Evolutionary conservation across 2,888 invertebrate species (phyloP).

Genomic region (Eledona agricola): DNA sequence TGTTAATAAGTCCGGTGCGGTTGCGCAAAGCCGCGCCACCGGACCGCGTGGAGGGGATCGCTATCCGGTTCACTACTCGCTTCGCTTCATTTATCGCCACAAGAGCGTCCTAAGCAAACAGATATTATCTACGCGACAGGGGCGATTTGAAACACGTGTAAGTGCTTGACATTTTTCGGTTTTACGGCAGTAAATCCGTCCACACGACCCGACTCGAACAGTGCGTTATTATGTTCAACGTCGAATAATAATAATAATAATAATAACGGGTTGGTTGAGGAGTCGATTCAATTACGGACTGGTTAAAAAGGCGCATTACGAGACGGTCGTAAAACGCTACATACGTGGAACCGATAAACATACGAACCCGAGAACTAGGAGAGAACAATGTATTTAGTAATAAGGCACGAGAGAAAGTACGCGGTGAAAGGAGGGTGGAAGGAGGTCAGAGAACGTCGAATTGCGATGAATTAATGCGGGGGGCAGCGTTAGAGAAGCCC

Average conservation of each 20-base stretch:
- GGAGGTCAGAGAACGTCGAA: slow-evolving; percentile 48
- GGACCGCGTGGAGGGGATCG: not conserved
- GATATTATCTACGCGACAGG: slow-evolving; percentile 1
- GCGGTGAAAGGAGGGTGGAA: slow-evolving; percentile 48
- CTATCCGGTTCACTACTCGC: not conserved
- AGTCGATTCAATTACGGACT: slow-evolving; percentile 14
- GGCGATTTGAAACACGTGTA: slow-evolving; percentile 1
- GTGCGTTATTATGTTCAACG: slow-evolving; percentile 22
- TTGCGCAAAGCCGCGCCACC: too few species aligned
- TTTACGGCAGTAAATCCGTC: not conserved
- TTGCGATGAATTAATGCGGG: slow-evolving; percentile 35
- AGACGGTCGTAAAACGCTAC: slow-evolving; percentile 6
- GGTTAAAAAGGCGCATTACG: slow-evolving; percentile 14
- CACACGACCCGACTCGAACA: slow-evolving; percentile 13
- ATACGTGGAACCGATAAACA: slow-evolving; percentile 7
- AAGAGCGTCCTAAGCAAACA: slow-evolving; percentile 1
- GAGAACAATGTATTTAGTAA: slow-evolving; percentile 38
- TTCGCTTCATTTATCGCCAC: too few species aligned
- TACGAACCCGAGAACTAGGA: slow-evolving; percentile 12
- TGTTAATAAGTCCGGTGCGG: too few species aligned
- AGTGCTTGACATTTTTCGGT: not conserved
- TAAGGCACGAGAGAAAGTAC: slow-evolving; percentile 50
- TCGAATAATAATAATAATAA: slow-evolving; percentile 27
- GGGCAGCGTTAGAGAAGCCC: slow-evolving; percentile 35
- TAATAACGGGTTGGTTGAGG: slow-evolving; percentile 16